phyloP scores from a whole-genome alignment of 2,797 vertebrate species.

The Lacerta agilis region DNA sequence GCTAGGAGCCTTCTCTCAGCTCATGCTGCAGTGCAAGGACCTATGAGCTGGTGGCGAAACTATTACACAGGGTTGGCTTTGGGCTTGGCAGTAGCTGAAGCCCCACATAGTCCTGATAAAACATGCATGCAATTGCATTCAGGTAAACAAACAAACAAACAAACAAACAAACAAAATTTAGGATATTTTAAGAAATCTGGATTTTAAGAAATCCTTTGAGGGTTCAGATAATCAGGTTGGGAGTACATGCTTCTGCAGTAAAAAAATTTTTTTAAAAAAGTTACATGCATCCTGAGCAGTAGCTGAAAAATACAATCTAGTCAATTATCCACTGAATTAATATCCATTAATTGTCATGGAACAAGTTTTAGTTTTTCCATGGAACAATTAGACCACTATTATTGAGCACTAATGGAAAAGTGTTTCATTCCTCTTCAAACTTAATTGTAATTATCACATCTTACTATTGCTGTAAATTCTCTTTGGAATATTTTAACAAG shows the following conservation, averaged over 20 bases:
- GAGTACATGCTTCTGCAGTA: not conserved
- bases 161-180: not conserved
- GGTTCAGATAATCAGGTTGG: not conserved
- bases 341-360: not conserved
- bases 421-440: not conserved
- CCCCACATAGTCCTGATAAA: not conserved
- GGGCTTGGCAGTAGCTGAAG: not conserved
- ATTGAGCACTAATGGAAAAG: conserved; percentile 1
- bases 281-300: not conserved
- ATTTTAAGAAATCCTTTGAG: not conserved
- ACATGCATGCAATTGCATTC: not conserved
- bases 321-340: not conserved
- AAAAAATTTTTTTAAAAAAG: not conserved
- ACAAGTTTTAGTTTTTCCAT: conserved; percentile 3
- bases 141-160: too few species aligned
- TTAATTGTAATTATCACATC: conserved; percentile 16
- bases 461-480: conserved; percentile 22
- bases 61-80: not conserved
- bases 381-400: not conserved
- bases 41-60: not conserved
- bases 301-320: not conserved
- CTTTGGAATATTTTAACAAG: conserved; percentile 12
- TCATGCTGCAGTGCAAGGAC: not conserved
- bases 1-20: not conserved
- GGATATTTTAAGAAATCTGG: not conserved